A percentile compares a stretch with the other conserved stretches of the same genome.
Conservation (phyloP, 1,140 invertebrate genomes). For the Spodoptera litura region DNA sequence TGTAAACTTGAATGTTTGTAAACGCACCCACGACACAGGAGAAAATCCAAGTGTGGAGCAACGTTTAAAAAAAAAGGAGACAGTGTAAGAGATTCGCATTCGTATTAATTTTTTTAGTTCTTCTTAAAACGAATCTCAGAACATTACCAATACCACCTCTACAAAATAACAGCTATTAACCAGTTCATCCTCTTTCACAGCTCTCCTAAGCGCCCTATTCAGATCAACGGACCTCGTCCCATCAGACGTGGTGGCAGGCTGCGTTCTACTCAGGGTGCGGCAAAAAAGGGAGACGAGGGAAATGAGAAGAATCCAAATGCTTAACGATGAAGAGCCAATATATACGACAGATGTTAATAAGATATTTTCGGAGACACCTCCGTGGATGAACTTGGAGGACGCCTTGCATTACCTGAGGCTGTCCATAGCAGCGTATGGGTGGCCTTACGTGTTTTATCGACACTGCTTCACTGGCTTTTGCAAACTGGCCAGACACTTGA, state of each 20-base stretch:
- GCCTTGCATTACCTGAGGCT: constrained; percentile 92
- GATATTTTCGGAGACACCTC: constrained; percentile 88
- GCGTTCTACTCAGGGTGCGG: constrained; percentile 91
- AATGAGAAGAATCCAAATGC: constrained; percentile 89
- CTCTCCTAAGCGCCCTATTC: constrained; percentile 91
- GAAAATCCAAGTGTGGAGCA: too few relatives aligned
- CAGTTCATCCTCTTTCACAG: constrained; percentile 77
- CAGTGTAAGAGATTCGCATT: too few relatives aligned
- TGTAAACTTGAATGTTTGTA: too few relatives aligned
- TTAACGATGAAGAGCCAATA: constrained; percentile 89
- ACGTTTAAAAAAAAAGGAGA: too few relatives aligned
- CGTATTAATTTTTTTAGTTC: too few relatives aligned
- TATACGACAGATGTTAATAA: constrained; percentile 89
- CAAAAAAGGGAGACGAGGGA: constrained; percentile 91
- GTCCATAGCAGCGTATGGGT: constrained; percentile 95
- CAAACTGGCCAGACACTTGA: constrained; percentile 89
- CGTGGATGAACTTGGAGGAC: constrained; percentile 93
- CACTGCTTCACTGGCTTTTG: constrained; percentile 92
- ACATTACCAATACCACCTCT: too few relatives aligned
- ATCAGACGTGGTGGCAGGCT: constrained; percentile 95
- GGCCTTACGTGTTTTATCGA: constrained; percentile 94
- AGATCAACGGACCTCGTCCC: constrained; percentile 95
- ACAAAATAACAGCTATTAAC: neutral
- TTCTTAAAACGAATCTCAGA: too few relatives aligned
- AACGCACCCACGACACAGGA: too few relatives aligned